phyloP scores from a whole-genome alignment of 2,888 invertebrate genomes.

The Elysia crispata region DNA sequence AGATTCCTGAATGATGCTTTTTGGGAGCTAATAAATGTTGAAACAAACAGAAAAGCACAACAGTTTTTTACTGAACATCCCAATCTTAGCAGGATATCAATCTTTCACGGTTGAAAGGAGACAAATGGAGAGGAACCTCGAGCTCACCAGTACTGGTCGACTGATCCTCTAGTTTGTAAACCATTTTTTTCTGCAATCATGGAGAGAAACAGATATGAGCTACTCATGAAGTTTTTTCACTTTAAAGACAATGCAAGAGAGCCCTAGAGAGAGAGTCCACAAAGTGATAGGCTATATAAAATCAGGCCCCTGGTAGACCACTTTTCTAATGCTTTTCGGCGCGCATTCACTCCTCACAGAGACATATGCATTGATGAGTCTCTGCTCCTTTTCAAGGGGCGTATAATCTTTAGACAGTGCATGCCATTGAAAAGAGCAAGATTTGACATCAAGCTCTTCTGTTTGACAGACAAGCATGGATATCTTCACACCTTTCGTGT shows the following conservation, averaged over 20 bases:
- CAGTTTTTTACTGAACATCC: too few relatives aligned
- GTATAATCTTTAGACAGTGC: constrained; percentile 25
- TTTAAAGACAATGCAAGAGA: constrained; percentile 51
- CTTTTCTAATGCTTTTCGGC: constrained; percentile 40
- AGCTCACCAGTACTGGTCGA: constrained; percentile 25
- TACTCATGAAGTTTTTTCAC: constrained; percentile 50
- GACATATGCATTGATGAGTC: constrained; percentile 30
- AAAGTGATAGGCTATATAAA: constrained; percentile 50
- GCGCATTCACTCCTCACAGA: constrained; percentile 1
- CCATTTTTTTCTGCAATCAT: constrained; percentile 21
- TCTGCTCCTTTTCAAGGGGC: constrained; percentile 34
- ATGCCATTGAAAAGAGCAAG: constrained; percentile 36
- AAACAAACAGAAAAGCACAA: too few relatives aligned
- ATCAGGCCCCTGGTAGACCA: constrained; percentile 49
- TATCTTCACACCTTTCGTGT: constrained; percentile 30
- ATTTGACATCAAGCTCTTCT: constrained; percentile 38
- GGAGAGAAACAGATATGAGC: constrained; percentile 24
- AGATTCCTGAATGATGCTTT: too few relatives aligned
- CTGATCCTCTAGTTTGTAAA: neutral
- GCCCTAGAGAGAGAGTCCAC: constrained; percentile 31
- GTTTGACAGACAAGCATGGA: constrained; percentile 28
- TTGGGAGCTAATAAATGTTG: too few relatives aligned
- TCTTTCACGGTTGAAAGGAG: too few relatives aligned
- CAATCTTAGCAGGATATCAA: too few relatives aligned
- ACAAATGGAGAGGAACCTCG: neutral